phyloP scores from a whole-genome alignment of 1,140 invertebrate species.

The Procambarus clarkii region DNA sequence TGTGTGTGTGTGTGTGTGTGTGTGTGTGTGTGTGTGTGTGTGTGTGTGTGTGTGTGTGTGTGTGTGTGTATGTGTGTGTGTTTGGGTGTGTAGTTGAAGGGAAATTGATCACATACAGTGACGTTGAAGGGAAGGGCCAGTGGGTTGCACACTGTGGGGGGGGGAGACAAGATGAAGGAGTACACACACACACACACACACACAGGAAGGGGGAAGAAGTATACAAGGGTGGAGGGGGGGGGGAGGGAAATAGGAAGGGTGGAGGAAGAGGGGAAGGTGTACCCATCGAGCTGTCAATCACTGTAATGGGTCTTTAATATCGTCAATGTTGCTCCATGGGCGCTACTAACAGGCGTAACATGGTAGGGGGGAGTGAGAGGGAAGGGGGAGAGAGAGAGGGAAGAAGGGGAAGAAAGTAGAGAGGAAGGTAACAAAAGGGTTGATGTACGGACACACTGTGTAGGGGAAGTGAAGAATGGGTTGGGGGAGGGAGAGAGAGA shows the following conservation, averaged over 20 bases:
- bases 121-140: too few species aligned
- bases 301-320: constrained; percentile 42
- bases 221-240: neutral
- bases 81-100: too few species aligned
- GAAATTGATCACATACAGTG: too few species aligned
- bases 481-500: neutral
- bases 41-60: too few species aligned
- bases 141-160: too few species aligned
- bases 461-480: neutral
- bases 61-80: too few species aligned
- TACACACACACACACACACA: too few species aligned
- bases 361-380: neutral
- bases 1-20: too few species aligned
- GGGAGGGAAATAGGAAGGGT: neutral
- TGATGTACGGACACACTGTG: too few species aligned
- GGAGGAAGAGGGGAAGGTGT: neutral
- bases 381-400: neutral
- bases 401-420: neutral
- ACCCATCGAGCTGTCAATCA: constrained; percentile 28
- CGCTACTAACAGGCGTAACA: constrained; percentile 7
- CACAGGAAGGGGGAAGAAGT: neutral
- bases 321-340: neutral
- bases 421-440: neutral
- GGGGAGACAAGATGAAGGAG: neutral
- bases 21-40: too few species aligned